Percentiles rank a stretch among this genome's conserved stretches.
These are phyloP conservation scores for Symphodus melops DNA, from an alignment of 2,113 vertebrate species.

Conservation along the genomic window DNA sequence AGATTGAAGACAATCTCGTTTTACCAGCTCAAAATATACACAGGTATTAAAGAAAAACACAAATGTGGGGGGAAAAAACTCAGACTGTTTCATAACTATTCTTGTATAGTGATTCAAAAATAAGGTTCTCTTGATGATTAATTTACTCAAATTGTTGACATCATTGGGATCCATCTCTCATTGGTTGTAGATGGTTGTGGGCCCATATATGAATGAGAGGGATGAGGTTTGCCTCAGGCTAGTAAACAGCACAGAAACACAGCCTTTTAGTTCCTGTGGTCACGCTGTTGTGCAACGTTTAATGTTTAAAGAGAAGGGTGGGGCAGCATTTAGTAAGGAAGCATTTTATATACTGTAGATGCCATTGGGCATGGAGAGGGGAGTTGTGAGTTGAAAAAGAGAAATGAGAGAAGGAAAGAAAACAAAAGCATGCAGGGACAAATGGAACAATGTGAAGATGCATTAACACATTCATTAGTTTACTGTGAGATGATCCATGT, in stretches of 20 bases:
- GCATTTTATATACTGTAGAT: constrained; percentile 83
- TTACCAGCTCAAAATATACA: background rate
- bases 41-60: background rate
- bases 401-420: constrained; percentile 15
- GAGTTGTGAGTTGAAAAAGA: constrained; percentile 43
- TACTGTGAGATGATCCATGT: constrained; percentile 15
- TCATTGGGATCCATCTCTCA: constrained; percentile 46
- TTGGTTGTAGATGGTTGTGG: constrained; percentile 53
- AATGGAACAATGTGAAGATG: background rate
- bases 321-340: constrained; percentile 81
- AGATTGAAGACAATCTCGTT: no score
- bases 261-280: constrained; percentile 76
- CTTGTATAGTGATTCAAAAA: background rate
- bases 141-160: constrained; percentile 42
- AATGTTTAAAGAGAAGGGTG: constrained; percentile 85
- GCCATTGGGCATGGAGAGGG: constrained; percentile 73
- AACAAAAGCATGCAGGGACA: background rate
- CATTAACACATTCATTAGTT: background rate
- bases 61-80: background rate
- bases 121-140: constrained; percentile 33
- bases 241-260: constrained; percentile 76
- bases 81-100: background rate
- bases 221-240: constrained; percentile 67
- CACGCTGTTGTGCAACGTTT: constrained; percentile 73
- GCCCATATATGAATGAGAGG: constrained; percentile 65